Base-by-base conservation (phyloP, 2,113 vertebrate genomes). In the Phyllopteryx taeniolatus region DNA sequence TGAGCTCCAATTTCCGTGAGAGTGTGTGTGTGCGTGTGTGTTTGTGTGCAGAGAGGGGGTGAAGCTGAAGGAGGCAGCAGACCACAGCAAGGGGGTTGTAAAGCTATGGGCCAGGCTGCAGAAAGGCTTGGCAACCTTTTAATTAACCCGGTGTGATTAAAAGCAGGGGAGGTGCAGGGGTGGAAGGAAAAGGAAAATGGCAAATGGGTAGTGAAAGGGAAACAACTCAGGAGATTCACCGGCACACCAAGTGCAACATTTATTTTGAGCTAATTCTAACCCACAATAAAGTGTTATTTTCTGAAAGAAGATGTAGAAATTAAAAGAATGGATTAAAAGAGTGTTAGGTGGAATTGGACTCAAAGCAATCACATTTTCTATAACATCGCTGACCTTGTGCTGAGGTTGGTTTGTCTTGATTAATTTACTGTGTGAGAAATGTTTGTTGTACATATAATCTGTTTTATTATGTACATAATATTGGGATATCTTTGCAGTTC, bases 71-170 rank as follows among this genome's bases (percentile, higher is more conserved):
- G 92, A 92, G 84, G 84, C 74, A 79, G 87, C 77, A 73, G 87
- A 91, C 80, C 78, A 88, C 76, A 78, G 80, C 71, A 79, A 87
- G 80, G 89, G 88, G 91, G 88, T 90, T 93, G 90, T 92, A 94
- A 92, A 90, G 89, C 84, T 88, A 78, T 74, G 85, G 86, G 85
- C 73, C 76, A 92, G 87, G 84, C 66, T 56, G 54, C 76, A 90
- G 86, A 93, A 90, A 85, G 91, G 90, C 89, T 79, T 66, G 27
- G 75, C 87, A 81, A 85, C 79, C 78, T 89, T 95, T 94, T 95
- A 95, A 95, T 95, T 94, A 96, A 95, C 92, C 93, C 91, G 91
- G 84, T 91, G 82, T 92, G 91, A 94, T 92, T 94, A 92, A 93
- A 93, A 93, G 91, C 88, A 79, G 77, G 81, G 83, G 82, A 88